Evolutionary conservation across 2,888 invertebrate species (phyloP).

Genomic region (Tipula helvola): DNA sequence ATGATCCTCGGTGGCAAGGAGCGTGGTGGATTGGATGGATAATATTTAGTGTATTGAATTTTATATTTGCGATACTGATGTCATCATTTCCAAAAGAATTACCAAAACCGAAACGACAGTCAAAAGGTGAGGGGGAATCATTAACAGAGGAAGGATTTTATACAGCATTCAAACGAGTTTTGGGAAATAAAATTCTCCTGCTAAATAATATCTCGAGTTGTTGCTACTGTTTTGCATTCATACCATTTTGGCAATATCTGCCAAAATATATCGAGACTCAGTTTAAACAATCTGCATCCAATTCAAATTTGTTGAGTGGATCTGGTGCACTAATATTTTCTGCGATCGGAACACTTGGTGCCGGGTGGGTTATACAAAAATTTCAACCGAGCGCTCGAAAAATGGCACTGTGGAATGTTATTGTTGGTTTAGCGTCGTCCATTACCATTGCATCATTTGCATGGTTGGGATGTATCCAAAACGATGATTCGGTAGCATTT

Average conservation of each 20-base stretch:
- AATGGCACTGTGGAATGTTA: slow-evolving; percentile 56
- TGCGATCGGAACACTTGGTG: slow-evolving; percentile 51
- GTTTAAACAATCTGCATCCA: slow-evolving; percentile 59
- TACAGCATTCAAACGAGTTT: slow-evolving; percentile 45
- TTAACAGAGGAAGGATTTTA: slow-evolving; percentile 18
- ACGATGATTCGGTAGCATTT: slow-evolving; percentile 36
- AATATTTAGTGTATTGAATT: slow-evolving; percentile 46
- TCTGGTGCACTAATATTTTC: slow-evolving; percentile 54
- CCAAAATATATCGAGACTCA: slow-evolving; percentile 76
- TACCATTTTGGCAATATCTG: slow-evolving; percentile 67
- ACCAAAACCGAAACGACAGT: slow-evolving; percentile 46
- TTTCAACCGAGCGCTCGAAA: slow-evolving; percentile 52
- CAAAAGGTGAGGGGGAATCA: slow-evolving; percentile 16
- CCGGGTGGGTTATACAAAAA: slow-evolving; percentile 51
- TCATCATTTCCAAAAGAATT: slow-evolving; percentile 57
- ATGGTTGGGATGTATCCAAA: slow-evolving; percentile 51
- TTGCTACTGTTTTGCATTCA: slow-evolving; percentile 57
- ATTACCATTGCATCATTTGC: slow-evolving; percentile 50
- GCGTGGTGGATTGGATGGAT: slow-evolving; percentile 77
- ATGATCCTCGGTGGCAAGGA: slow-evolving; percentile 65
- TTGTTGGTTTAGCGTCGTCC: slow-evolving; percentile 48
- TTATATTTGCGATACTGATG: slow-evolving; percentile 45
- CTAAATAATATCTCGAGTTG: slow-evolving; percentile 61
- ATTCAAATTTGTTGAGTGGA: slow-evolving; percentile 53
- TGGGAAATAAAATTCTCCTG: slow-evolving; percentile 54